Conservation (phyloP, 2,113 vertebrate species). For the Gallinago paraguaiae region DNA sequence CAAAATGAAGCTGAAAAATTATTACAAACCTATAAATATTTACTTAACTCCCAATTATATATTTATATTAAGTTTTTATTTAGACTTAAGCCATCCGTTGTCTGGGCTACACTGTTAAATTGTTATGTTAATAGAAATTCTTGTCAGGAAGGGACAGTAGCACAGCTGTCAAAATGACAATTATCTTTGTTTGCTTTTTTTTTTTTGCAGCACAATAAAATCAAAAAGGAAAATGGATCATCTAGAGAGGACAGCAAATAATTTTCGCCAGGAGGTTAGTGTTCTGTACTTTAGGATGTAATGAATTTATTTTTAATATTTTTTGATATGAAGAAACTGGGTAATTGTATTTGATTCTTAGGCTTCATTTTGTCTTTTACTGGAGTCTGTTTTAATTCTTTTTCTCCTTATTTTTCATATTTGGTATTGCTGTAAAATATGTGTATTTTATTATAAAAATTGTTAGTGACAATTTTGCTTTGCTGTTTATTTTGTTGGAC, state of each 20-base stretch:
- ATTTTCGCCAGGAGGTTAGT: slow-evolving; percentile 87
- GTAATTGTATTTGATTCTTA: background rate
- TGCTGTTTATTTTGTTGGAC: background rate
- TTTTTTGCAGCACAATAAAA: slow-evolving; percentile 80
- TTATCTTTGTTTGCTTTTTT: slow-evolving; percentile 62
- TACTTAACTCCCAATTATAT: background rate
- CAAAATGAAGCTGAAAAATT: slow-evolving; percentile 16
- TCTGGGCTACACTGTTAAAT: background rate
- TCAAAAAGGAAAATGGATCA: slow-evolving; percentile 86
- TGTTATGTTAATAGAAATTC: background rate
- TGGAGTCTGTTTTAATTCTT: background rate
- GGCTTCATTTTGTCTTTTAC: background rate
- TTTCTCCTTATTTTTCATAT: background rate
- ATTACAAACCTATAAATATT: background rate
- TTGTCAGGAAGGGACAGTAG: background rate
- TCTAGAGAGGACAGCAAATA: slow-evolving; percentile 87
- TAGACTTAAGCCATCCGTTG: background rate
- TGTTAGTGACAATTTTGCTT: background rate
- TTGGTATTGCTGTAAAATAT: background rate
- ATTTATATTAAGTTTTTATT: background rate
- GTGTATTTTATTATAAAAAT: background rate
- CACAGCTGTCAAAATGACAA: background rate
- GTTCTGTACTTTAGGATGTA: background rate
- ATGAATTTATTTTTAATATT: background rate
- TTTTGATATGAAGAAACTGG: background rate